Conservation (phyloP, 2,797 vertebrate species). For the Silurus aristotelis region DNA sequence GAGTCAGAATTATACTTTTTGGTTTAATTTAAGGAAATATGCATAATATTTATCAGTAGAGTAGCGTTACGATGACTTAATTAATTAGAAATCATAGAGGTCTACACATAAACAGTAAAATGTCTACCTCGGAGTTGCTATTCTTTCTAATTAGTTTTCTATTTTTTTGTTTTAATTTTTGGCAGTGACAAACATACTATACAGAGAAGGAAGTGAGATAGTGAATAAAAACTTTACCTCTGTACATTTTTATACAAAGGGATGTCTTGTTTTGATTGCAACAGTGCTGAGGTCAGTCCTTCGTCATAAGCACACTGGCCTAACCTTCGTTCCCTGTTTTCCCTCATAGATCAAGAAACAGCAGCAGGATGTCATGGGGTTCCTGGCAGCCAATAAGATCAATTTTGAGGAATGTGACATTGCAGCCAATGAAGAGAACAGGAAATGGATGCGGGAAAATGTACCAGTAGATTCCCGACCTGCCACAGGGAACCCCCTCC, state of each 20-base stretch:
- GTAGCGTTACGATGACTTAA: neutral
- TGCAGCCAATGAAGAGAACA: conserved; percentile 88
- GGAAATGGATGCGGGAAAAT: conserved; percentile 97
- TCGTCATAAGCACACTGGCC: neutral
- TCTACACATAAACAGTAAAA: neutral
- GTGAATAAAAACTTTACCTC: conserved; percentile 3
- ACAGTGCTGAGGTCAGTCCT: neutral
- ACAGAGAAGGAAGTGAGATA: conserved; percentile 14
- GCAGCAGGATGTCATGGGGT: conserved; percentile 92
- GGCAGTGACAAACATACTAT: too few relatives aligned
- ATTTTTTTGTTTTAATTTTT: too few relatives aligned
- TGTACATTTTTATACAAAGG: conserved; percentile 4
- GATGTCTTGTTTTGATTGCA: neutral
- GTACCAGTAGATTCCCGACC: conserved; percentile 87
- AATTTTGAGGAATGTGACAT: conserved; percentile 94
- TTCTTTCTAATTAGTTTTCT: neutral
- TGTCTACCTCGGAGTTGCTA: neutral
- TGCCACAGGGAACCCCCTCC: conserved; percentile 84
- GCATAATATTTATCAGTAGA: neutral
- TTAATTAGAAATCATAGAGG: neutral
- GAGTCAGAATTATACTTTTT: neutral
- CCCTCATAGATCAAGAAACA: conserved; percentile 91
- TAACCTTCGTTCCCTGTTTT: conserved; percentile 13
- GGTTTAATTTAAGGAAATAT: neutral
- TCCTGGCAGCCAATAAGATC: conserved; percentile 92